A percentile compares a stretch with the other conserved stretches of the same genome.
phyloP scores from a whole-genome alignment of 2,797 vertebrate species.

The Anniella stebbinsi region DNA sequence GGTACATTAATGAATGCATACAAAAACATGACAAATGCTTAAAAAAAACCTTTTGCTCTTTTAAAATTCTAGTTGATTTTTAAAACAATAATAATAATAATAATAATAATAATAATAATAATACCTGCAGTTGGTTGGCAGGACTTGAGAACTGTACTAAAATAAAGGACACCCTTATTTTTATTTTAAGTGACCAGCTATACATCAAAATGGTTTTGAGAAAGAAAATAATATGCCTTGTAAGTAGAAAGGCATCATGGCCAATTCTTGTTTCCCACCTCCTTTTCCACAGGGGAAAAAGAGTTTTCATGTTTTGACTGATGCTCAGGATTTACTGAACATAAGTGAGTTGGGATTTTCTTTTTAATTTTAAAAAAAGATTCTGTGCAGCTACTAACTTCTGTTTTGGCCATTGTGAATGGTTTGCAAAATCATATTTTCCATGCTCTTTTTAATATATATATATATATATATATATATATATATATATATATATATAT shows the following conservation, averaged over 20 bases:
- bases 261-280: not conserved
- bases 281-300: not conserved
- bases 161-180: not conserved
- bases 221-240: not conserved
- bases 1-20: conserved; percentile 11
- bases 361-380: not conserved
- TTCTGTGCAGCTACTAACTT: not conserved
- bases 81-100: not conserved
- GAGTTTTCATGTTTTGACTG: not conserved
- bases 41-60: not conserved
- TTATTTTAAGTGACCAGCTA: not conserved
- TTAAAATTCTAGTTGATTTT: not conserved
- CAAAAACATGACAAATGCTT: not conserved
- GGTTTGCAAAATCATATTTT: not conserved
- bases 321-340: not conserved
- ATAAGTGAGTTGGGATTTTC: not conserved
- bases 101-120: not conserved
- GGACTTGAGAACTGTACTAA: not conserved
- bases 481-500: not conserved
- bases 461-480: too few relatives aligned
- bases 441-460: not conserved
- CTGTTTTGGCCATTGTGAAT: not conserved
- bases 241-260: not conserved
- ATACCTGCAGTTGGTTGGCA: accelerated
- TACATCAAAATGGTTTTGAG: not conserved